Percentiles rank a stretch among this genome's conserved stretches.
These are phyloP conservation scores for Drosophila tripunctata DNA, from an alignment of 2,888 invertebrate genomes.

Conservation along the genomic window DNA sequence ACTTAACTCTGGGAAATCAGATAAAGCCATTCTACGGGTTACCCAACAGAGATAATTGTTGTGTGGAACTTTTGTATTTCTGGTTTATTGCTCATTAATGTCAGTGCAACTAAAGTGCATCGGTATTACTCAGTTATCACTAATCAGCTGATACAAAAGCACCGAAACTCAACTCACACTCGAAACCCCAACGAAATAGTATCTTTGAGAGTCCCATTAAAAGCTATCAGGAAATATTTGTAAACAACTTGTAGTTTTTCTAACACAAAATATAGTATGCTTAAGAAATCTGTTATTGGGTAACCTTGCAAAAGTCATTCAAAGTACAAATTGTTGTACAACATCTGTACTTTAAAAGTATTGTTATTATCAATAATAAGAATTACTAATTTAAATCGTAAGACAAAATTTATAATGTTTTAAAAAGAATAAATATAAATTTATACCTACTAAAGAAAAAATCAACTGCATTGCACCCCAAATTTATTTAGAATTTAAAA, in stretches of 20 bases:
- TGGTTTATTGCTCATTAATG: constrained; percentile 3
- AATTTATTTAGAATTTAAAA: too few relatives aligned
- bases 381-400: too few relatives aligned
- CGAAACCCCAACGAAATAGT: constrained; percentile 4
- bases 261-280: neutral
- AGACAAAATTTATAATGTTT: too few relatives aligned
- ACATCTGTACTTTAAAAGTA: too few relatives aligned
- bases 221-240: constrained; percentile 9
- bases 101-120: constrained; percentile 41
- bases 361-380: too few relatives aligned
- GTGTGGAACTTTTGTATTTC: constrained; percentile 28
- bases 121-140: constrained; percentile 40
- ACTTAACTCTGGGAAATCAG: constrained; percentile 40
- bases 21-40: constrained; percentile 20
- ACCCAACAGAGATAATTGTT: constrained; percentile 41
- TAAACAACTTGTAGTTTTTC: constrained; percentile 17
- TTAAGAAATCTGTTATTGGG: neutral
- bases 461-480: too few relatives aligned
- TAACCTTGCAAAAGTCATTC: constrained; percentile 46
- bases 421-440: too few relatives aligned
- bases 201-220: constrained; percentile 9
- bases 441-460: too few relatives aligned
- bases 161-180: constrained; percentile 6
- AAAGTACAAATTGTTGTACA: neutral
- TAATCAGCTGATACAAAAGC: constrained; percentile 42